Evolutionary conservation across 2,797 vertebrate species (phyloP).

Genomic region (Hippopotamyrus pictus): DNA sequence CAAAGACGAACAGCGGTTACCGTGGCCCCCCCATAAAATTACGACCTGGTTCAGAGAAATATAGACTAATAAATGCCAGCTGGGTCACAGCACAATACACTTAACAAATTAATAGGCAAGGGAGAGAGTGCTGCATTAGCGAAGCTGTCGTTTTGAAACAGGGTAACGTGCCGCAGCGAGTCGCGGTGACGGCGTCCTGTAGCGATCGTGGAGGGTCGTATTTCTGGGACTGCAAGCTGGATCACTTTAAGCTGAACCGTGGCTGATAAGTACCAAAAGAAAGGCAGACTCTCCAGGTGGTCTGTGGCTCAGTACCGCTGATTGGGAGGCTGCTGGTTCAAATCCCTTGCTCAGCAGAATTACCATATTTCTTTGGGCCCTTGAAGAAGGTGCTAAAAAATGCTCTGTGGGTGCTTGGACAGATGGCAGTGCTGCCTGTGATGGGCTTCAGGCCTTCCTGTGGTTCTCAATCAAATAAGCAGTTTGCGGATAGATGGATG

Average conservation of each 20-base stretch:
- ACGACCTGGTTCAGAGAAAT: background rate
- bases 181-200: background rate
- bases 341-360: background rate
- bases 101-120: conserved; percentile 8
- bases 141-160: background rate
- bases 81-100: background rate
- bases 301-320: background rate
- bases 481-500: background rate
- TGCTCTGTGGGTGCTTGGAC: background rate
- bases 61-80: background rate
- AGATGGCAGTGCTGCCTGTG: background rate
- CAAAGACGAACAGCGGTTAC: background rate
- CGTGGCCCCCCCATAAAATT: background rate
- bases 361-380: background rate
- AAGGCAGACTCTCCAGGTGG: background rate
- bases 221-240: background rate
- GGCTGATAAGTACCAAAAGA: background rate
- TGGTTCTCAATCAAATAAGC: background rate
- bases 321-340: background rate
- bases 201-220: background rate
- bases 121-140: background rate
- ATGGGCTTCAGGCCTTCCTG: background rate
- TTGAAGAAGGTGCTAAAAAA: background rate
- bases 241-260: background rate
- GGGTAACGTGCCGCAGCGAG: background rate